These are phyloP conservation scores for Eulemur macaco DNA, from an alignment of 2,113 vertebrate species.

Conservation along the genomic window DNA sequence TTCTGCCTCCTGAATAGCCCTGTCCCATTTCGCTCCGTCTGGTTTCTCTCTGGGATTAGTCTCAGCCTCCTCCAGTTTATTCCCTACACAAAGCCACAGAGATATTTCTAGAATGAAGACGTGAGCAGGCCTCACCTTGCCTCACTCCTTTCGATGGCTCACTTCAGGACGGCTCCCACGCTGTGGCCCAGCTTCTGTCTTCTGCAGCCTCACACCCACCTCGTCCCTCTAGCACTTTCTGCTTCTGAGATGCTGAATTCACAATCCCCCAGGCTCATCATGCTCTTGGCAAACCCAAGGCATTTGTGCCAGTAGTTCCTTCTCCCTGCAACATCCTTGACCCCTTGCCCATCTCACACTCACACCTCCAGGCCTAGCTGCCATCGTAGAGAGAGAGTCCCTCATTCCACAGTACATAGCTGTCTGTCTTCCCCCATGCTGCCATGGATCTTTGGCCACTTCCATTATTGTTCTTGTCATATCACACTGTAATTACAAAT, in stretches of 20 bases:
- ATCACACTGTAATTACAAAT: not conserved
- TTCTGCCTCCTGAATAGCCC: not conserved
- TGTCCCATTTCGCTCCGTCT: not conserved
- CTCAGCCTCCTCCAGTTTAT: not conserved
- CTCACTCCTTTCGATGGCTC: not conserved
- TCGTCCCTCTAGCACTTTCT: not conserved
- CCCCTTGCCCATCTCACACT: not conserved
- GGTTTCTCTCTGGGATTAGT: not conserved
- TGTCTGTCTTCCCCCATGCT: not conserved
- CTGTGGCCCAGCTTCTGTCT: not conserved
- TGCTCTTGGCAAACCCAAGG: not conserved
- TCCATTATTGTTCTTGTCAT: not conserved
- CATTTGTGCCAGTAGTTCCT: not conserved
- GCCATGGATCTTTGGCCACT: not conserved
- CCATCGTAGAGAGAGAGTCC: not conserved
- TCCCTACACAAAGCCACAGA: not conserved
- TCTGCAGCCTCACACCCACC: not conserved
- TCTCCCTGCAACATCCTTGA: not conserved
- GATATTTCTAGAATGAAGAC: not conserved
- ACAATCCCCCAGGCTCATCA: not conserved
- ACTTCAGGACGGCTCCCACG: not conserved
- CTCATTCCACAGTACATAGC: not conserved
- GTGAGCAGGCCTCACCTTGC: not conserved
- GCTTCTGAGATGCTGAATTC: not conserved
- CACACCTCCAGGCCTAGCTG: not conserved